A percentile compares a stretch with the other conserved stretches of the same genome.
phyloP scores from a whole-genome alignment of 30 jellyfish, hydroid and myxozoan genomes.

The Aurelia coerulea region DNA sequence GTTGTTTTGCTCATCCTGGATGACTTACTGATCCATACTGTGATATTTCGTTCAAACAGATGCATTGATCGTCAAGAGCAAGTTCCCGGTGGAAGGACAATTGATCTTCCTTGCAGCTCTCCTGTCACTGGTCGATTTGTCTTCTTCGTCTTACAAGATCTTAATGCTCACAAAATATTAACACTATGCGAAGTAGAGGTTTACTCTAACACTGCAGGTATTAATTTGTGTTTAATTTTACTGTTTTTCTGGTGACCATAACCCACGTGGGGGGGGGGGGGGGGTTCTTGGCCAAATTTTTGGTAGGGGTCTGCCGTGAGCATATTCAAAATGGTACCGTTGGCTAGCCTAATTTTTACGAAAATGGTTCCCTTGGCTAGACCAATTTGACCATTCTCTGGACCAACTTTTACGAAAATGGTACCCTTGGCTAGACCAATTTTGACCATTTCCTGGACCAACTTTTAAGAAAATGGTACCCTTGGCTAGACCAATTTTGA shows the following conservation, averaged over 20 bases:
- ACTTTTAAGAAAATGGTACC: too few species aligned
- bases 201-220: background rate
- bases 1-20: background rate
- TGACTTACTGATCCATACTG: background rate
- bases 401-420: too few species aligned
- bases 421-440: too few species aligned
- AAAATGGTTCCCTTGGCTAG: too few species aligned
- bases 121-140: slow-evolving; percentile 14
- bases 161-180: background rate
- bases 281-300: too few species aligned
- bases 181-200: slow-evolving; percentile 17
- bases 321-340: too few species aligned
- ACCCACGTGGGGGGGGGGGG: too few species aligned
- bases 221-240: background rate
- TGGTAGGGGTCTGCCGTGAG: too few species aligned
- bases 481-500: too few species aligned
- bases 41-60: background rate
- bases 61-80: background rate
- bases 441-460: too few species aligned
- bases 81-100: background rate
- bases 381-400: too few species aligned
- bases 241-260: background rate
- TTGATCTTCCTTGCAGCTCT: slow-evolving; percentile 1
- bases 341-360: too few species aligned
- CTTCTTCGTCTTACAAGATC: background rate